Conservation (phyloP, 1,140 invertebrate species). For the Luehdorfia chinensis region DNA sequence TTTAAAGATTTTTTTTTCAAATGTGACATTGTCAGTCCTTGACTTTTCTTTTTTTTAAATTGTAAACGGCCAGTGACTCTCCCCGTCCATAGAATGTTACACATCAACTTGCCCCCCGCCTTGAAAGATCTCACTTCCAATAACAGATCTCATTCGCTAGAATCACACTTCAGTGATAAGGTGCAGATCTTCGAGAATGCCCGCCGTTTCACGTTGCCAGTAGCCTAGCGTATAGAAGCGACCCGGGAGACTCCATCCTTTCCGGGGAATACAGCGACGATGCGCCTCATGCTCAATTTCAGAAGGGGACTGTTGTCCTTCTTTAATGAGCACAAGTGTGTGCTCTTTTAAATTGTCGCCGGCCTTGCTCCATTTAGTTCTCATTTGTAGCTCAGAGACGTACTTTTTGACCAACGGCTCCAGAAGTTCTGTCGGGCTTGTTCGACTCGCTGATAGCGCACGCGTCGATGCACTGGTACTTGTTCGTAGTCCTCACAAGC, state of each 20-base stretch:
- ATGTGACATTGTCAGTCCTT: too few species aligned
- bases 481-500: neutral
- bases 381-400: constrained; percentile 18
- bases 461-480: constrained; percentile 2
- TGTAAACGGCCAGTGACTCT: too few species aligned
- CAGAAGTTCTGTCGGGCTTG: constrained; percentile 23
- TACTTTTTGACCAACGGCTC: constrained; percentile 21
- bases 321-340: constrained; percentile 21
- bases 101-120: neutral
- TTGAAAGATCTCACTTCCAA: neutral
- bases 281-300: constrained; percentile 17
- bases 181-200: neutral
- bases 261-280: neutral
- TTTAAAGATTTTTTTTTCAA: too few species aligned
- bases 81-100: too few species aligned
- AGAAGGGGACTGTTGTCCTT: constrained; percentile 19
- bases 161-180: neutral
- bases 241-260: neutral
- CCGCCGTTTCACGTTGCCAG: neutral
- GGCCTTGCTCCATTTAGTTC: constrained; percentile 17
- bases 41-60: too few species aligned
- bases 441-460: constrained; percentile 18
- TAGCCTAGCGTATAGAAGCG: neutral
- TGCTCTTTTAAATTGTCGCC: too few species aligned
- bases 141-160: neutral